Evolutionary conservation across 2,797 vertebrate species (phyloP).

Genomic region (Halcyon badia): DNA sequence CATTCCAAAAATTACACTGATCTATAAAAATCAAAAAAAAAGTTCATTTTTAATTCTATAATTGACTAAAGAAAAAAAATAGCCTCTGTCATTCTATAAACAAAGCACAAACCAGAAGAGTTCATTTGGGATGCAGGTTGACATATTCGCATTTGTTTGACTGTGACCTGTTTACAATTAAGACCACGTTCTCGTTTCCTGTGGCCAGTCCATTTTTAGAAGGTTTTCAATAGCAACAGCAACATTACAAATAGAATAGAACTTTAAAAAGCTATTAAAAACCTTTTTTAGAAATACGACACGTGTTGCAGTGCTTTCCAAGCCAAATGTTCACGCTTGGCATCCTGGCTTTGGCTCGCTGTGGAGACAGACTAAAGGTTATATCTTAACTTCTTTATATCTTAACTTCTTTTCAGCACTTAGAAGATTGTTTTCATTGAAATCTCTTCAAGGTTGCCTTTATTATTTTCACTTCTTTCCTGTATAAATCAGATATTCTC

Average conservation of each 20-base stretch:
- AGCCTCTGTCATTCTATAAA: neutral
- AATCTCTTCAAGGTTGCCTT: neutral
- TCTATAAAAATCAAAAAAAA: slow-evolving; percentile 16
- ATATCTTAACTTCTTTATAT: neutral
- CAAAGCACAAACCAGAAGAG: neutral
- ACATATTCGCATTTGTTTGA: neutral
- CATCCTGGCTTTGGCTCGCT: neutral
- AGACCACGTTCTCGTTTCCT: neutral
- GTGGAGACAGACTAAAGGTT: neutral
- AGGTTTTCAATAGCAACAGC: neutral
- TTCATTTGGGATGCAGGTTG: neutral
- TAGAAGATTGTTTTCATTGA: neutral
- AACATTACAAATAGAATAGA: neutral
- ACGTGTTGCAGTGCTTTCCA: neutral
- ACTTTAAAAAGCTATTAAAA: neutral
- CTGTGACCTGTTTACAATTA: neutral
- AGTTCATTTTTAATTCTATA: neutral
- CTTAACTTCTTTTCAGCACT: neutral
- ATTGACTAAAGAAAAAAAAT: neutral
- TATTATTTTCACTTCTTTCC: neutral
- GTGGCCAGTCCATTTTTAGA: neutral
- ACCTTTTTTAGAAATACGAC: neutral
- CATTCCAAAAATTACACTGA: slow-evolving; percentile 14
- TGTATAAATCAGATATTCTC: neutral
- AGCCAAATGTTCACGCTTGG: neutral